Conservation (phyloP, 2,113 vertebrate genomes). For the Plecturocebus donacophilus region DNA sequence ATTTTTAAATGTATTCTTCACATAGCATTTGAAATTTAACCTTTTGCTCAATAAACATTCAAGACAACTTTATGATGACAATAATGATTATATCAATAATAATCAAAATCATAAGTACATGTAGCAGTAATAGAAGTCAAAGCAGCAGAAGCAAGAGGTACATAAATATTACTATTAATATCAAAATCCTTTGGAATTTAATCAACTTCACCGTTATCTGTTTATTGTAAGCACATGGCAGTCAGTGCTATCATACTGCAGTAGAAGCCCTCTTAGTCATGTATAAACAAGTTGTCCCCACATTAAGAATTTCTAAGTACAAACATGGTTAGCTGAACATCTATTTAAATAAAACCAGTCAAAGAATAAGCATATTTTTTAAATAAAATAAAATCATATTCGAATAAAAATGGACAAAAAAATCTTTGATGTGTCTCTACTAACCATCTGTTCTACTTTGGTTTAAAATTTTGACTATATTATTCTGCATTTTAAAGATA, state of each 20-base stretch:
- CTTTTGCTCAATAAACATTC: background rate
- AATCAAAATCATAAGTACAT: background rate
- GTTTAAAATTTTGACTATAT: background rate
- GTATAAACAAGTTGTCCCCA: background rate
- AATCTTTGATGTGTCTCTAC: background rate
- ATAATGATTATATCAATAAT: background rate
- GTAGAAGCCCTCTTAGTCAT: background rate
- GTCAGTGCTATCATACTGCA: rapidly evolving
- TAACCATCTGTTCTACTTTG: background rate
- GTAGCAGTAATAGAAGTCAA: background rate
- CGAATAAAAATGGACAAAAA: background rate
- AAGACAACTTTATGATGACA: background rate
- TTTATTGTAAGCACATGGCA: background rate
- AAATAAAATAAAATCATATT: background rate
- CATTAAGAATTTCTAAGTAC: background rate
- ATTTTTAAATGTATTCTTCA: background rate
- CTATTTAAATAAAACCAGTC: background rate
- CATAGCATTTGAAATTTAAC: background rate
- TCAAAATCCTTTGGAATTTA: background rate
- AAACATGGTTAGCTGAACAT: background rate
- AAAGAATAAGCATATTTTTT: background rate
- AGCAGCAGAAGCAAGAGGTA: background rate
- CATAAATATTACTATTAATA: background rate
- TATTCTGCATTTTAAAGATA: background rate
- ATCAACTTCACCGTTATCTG: background rate